Percentiles rank a stretch among this genome's conserved stretches.
Conservation (phyloP, 2,888 invertebrate genomes). For the Escarpia spicata region DNA sequence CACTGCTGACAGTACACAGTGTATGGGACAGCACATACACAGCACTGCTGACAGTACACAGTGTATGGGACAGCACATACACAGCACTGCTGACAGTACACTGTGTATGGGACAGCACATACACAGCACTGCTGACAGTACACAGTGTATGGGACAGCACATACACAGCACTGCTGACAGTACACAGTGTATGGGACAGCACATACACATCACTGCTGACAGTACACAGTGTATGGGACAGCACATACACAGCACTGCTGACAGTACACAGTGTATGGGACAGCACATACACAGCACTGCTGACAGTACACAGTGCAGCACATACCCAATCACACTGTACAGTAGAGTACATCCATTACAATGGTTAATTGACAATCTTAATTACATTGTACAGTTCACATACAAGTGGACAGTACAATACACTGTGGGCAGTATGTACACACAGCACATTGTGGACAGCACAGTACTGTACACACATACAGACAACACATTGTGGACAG, state of each 20-base stretch:
- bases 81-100: neutral
- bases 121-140: neutral
- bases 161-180: too few species aligned
- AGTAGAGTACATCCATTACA: too few species aligned
- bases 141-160: neutral
- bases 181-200: neutral
- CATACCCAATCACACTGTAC: too few species aligned
- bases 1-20: neutral
- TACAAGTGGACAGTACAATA: too few species aligned
- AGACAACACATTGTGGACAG: neutral
- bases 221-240: neutral
- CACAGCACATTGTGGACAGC: too few species aligned
- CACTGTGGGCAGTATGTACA: too few species aligned
- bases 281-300: too few species aligned
- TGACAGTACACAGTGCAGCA: too few species aligned
- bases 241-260: neutral
- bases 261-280: too few species aligned
- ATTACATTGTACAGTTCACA: too few species aligned
- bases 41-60: neutral
- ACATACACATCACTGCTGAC: neutral
- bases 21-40: neutral
- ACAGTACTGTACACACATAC: neutral
- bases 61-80: neutral
- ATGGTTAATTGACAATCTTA: too few species aligned
- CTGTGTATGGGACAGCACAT: neutral